Conservation (phyloP, 2,113 vertebrate species). For the Cinclus cinclus region DNA sequence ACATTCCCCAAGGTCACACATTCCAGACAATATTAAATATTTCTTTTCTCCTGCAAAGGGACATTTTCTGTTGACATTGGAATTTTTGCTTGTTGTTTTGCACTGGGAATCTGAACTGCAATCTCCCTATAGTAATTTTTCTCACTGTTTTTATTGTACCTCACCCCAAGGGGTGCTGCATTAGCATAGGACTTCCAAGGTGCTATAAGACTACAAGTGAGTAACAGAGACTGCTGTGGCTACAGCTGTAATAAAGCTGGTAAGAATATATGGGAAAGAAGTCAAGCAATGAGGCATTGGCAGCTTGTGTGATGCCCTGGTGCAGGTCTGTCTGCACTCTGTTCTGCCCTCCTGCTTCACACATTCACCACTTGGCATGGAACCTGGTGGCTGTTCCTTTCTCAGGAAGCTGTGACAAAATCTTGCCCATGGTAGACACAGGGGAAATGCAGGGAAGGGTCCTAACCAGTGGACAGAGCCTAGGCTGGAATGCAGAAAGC, state of each 20-base stretch:
- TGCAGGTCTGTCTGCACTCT: not conserved
- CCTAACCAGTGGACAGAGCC: not conserved
- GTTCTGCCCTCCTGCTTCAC: not conserved
- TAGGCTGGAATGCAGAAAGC: not conserved
- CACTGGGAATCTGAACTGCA: not conserved
- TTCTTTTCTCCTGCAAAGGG: not conserved
- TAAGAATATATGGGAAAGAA: not conserved
- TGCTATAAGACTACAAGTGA: not conserved
- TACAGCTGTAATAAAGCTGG: not conserved
- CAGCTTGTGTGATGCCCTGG: not conserved
- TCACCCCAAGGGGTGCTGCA: not conserved
- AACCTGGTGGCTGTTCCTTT: not conserved
- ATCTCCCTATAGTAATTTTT: not conserved
- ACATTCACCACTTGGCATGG: accelerated
- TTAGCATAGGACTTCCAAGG: not conserved
- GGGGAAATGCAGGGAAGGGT: not conserved
- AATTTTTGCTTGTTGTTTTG: not conserved
- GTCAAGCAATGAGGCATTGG: not conserved
- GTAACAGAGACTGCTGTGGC: not conserved
- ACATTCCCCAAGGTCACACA: not conserved
- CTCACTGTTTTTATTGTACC: not conserved
- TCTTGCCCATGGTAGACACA: not conserved
- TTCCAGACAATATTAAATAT: not conserved
- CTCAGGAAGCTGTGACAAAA: not conserved
- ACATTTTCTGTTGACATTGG: not conserved